Base-by-base conservation (phyloP, 2,888 invertebrate species). In the Linnaemya vulpina region DNA sequence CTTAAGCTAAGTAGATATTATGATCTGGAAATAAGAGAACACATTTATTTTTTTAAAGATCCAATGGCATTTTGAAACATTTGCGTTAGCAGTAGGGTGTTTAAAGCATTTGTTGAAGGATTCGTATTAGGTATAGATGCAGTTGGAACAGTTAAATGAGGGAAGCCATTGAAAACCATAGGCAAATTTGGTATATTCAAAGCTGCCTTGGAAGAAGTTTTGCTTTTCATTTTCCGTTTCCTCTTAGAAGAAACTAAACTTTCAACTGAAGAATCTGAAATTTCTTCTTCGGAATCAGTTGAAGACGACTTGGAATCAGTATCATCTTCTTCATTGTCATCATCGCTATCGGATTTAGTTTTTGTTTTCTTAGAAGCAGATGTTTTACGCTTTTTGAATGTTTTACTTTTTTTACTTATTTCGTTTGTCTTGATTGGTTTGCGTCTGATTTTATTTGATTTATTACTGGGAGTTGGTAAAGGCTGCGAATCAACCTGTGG, bases 351-450 rank as follows among this genome's bases (percentile, higher is more conserved):
- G 0, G 86, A 86, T 9, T 88, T 86, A 55, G 40, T 35, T 15
- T 13, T 83, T 8, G 86, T 82, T 80, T 20, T 88, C 68, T 63
- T 82, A 17, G 13, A 15, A n/a, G 10, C 40, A 13, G 65, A 49
- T 22, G 75, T 1, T 79, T 78, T 79, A 71, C 71, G 83, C 30
- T 83, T 87, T 81, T 84, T 86, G 0, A 53, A 13, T n/a, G 20
- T 3, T 79, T 80, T 80, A 25, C 40, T 17, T 70, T 73, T 25
- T 53, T 20, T 13, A 85, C 86, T 22, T 77, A n/a, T 67, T 88
- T 90, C 60, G 76, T 83, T 82, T 87, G 87, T 60, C 87, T 88
- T 58, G 15, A 55, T 8, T 20, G 60, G 63, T 11, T 65, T 71
- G 9, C 76, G 70, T 81, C 84, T 74, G 9, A 25, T 86, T 88